Evolutionary conservation across 2,888 invertebrate genomes (phyloP), one percentile per base, ranked within the genome.

Genomic region (Tachina grossa): DNA sequence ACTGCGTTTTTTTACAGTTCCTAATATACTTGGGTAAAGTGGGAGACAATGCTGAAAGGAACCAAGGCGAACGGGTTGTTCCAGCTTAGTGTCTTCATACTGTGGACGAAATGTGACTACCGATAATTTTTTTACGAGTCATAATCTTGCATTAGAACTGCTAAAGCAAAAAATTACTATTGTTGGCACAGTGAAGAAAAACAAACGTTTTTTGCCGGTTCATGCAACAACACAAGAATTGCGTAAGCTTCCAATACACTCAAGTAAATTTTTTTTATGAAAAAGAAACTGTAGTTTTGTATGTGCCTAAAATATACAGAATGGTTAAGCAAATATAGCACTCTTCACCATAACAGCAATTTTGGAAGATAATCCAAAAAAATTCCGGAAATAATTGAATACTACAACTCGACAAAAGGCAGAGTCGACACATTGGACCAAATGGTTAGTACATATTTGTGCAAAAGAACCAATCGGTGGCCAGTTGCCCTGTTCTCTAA

Each of bases 321-420:
- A 72, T 45, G 59, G 71, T 71, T 71, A n/a, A 71, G 71, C 71
- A n/a, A n/a, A n/a, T n/a, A 57, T 43, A 71, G 41, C 22, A 19
- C 55, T 55, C 22, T 55, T 55, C 55, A 55, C 19, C 55, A 55
- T 11, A 16, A 53, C 47, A 49, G 13, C 47, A 49, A 49, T 49
- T 22, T 55, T 55, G 55, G 55, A 55, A 55, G n/a, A 55, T 55
- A 2, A 19, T 55, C 49, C 49, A 49, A 49, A 49, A 49, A 49
- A 49, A 49, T 49, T 13, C 49, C 19, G 14, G 57, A 59, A 59
- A 61, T 61, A 61, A 61, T 61, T 61, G 43, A 61, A 61, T 61
- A 61, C 61, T 43, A 61, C 61, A 61, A 16, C 39, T 59, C 57
- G 57, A 59, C 57, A 59, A 59, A 59, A 59, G 57, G 57, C 57